These are phyloP conservation scores for Acanthosoma haemorrhoidale DNA, from an alignment of 2,888 invertebrate species.

Conservation along the genomic window DNA sequence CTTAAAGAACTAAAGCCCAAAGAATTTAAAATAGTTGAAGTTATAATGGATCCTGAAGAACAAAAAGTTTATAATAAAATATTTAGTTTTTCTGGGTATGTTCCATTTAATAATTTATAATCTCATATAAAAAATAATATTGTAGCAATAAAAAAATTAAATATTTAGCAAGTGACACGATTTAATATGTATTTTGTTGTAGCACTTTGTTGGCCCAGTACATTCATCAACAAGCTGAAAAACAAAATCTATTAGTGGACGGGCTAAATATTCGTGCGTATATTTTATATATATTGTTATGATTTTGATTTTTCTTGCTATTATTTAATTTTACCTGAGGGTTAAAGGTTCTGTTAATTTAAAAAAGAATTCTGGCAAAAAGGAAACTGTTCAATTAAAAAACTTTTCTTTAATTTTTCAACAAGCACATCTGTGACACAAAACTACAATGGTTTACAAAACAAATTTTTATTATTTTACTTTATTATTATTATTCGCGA, in stretches of 20 bases:
- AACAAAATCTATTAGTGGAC: conserved; percentile 48
- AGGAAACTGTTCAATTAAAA: too few species aligned
- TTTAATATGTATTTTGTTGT: conserved; percentile 52
- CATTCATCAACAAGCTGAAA: conserved; percentile 68
- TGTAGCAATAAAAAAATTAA: not conserved
- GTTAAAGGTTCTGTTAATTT: too few species aligned
- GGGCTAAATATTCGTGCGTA: conserved; percentile 15
- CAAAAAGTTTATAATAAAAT: conserved; percentile 72
- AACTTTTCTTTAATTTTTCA: too few species aligned
- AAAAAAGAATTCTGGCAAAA: too few species aligned
- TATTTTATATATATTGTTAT: not conserved
- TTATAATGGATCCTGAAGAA: conserved; percentile 63
- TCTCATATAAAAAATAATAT: not conserved
- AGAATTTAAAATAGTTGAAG: conserved; percentile 52
- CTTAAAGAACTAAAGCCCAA: conserved; percentile 60
- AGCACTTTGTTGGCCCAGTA: conserved; percentile 71
- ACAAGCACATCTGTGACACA: too few species aligned
- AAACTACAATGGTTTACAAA: too few species aligned
- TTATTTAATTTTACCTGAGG: too few species aligned
- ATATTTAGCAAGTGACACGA: not conserved
- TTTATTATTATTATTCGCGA: too few species aligned
- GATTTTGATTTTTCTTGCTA: not conserved
- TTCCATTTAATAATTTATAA: not conserved
- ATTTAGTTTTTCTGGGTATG: conserved; percentile 47
- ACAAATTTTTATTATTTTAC: too few species aligned